Percentiles rank a stretch among this genome's conserved stretches.
phyloP scores from a whole-genome alignment of 2,888 invertebrate genomes.

The Lutraria lutraria region DNA sequence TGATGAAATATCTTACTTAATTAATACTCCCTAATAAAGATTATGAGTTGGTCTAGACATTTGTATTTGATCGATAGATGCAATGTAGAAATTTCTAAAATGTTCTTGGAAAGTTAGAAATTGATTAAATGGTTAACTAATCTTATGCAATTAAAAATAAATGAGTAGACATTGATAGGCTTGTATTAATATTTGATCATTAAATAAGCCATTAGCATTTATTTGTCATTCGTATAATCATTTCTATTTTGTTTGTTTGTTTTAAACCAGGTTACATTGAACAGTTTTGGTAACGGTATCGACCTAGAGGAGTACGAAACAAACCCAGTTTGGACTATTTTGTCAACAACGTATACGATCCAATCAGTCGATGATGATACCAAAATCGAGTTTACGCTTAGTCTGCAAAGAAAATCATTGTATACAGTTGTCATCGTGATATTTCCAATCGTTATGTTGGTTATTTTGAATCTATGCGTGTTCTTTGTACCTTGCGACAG shows the following conservation, averaged over 20 bases:
- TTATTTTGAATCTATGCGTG: conserved; percentile 37
- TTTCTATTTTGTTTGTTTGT: neutral
- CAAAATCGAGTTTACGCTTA: conserved; percentile 7
- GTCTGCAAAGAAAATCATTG: conserved; percentile 42
- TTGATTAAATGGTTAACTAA: no score
- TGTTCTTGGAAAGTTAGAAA: no score
- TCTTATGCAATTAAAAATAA: no score
- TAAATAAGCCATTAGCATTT: neutral
- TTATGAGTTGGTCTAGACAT: no score
- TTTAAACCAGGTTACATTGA: neutral
- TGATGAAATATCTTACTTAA: no score
- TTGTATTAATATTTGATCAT: neutral
- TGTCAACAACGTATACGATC: conserved; percentile 5
- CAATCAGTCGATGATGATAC: conserved; percentile 11
- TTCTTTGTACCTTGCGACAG: conserved; percentile 43
- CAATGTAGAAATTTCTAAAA: no score
- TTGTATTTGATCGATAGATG: no score
- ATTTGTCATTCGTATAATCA: neutral
- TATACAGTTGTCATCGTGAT: conserved; percentile 27
- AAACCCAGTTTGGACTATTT: conserved; percentile 45
- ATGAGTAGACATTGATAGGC: no score
- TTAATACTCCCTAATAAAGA: no score
- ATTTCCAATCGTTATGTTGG: conserved; percentile 35
- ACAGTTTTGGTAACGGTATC: conserved; percentile 4
- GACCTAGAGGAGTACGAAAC: conserved; percentile 18